Evolutionary conservation across 1,140 invertebrate species (phyloP).

Genomic region (Drosophila simulans): DNA sequence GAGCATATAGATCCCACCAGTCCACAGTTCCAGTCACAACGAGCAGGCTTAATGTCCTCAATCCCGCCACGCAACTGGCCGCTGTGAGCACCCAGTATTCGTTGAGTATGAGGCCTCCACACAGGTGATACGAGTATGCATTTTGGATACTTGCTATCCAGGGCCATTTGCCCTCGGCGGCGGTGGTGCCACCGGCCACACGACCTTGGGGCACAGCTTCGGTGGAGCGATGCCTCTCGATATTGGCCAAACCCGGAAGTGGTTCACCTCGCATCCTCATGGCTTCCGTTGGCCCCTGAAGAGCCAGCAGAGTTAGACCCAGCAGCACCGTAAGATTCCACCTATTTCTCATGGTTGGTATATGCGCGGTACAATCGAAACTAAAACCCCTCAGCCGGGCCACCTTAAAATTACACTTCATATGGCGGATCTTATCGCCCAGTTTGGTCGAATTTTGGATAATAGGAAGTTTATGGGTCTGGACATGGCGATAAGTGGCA

Average conservation of each 20-base stretch:
- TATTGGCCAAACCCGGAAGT: slow-evolving; percentile 32
- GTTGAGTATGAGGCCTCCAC: slow-evolving; percentile 84
- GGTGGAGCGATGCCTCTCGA: neutral
- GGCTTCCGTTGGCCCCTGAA: slow-evolving; percentile 1
- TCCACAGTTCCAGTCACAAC: slow-evolving; percentile 54
- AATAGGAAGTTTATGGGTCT: slow-evolving; percentile 32
- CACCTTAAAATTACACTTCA: slow-evolving; percentile 54
- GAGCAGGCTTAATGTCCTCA: slow-evolving; percentile 46
- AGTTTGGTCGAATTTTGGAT: slow-evolving; percentile 25
- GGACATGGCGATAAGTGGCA: slow-evolving; percentile 42
- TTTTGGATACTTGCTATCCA: slow-evolving; percentile 81
- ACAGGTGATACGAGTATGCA: slow-evolving; percentile 73
- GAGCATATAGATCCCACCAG: slow-evolving; percentile 34
- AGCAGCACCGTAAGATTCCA: slow-evolving; percentile 21
- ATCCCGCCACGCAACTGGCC: slow-evolving; percentile 81
- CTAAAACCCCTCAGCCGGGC: slow-evolving; percentile 39
- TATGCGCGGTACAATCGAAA: slow-evolving; percentile 47
- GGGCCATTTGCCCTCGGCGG: slow-evolving; percentile 75
- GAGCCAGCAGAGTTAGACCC: neutral
- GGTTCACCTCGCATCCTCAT: slow-evolving; percentile 45
- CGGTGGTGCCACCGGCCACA: slow-evolving; percentile 82
- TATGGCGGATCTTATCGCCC: slow-evolving; percentile 43
- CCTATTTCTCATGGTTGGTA: slow-evolving; percentile 52
- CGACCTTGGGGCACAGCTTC: slow-evolving; percentile 37
- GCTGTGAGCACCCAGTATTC: slow-evolving; percentile 82